Percentiles rank a stretch among this genome's conserved stretches.
Evolutionary conservation across 2,797 vertebrate genomes (phyloP).

Genomic region (Siniperca obscura): DNA sequence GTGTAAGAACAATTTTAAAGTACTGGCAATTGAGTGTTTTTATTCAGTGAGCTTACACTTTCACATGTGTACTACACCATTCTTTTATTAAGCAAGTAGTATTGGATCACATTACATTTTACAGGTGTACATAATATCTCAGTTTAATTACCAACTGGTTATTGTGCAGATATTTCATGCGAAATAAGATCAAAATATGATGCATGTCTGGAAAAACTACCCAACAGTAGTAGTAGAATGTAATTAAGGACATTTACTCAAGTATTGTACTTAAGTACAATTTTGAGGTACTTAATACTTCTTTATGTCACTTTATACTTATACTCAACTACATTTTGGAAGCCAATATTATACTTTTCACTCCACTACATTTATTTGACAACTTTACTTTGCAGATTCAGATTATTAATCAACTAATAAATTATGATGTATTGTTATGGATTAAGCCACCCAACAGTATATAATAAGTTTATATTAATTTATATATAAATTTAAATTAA

Average conservation of each 20-base stretch:
- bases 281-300: too few species aligned
- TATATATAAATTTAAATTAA: too few species aligned
- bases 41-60: neutral
- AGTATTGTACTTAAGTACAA: too few species aligned
- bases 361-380: neutral
- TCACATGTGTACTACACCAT: neutral
- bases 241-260: too few species aligned
- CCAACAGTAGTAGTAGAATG: neutral
- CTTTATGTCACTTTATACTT: neutral
- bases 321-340: neutral
- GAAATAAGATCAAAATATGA: slow-evolving; percentile 1
- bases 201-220: neutral
- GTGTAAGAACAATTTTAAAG: neutral
- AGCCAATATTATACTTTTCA: neutral
- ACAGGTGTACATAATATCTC: neutral
- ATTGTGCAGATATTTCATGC: neutral
- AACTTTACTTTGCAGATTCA: neutral
- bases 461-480: too few species aligned
- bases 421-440: too few species aligned
- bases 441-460: too few species aligned
- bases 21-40: neutral
- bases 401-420: too few species aligned
- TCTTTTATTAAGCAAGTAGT: neutral
- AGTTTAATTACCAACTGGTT: neutral
- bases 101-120: neutral